These are phyloP conservation scores for Phyllostomus hastatus DNA, from an alignment of 2,113 vertebrate species.

Conservation along the genomic window DNA sequence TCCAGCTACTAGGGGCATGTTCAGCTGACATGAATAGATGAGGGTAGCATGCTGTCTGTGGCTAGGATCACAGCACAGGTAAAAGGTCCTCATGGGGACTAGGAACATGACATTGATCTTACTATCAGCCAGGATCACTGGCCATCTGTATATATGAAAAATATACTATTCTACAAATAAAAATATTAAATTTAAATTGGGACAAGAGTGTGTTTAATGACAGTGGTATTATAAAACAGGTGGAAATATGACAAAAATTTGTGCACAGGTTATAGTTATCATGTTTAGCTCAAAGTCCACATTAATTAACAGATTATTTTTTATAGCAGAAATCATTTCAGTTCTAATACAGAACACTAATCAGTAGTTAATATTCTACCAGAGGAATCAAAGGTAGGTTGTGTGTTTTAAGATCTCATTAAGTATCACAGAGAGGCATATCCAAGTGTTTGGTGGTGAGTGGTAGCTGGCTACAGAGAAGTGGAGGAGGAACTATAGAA, in stretches of 20 bases:
- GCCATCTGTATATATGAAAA: background rate
- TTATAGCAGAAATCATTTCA: conserved; percentile 25
- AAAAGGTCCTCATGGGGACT: background rate
- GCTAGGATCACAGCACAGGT: background rate
- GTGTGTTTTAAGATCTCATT: background rate
- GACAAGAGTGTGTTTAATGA: background rate
- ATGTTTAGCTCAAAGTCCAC: conserved; percentile 23
- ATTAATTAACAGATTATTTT: background rate
- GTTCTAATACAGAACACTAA: background rate
- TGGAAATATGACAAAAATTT: background rate
- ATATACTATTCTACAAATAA: background rate
- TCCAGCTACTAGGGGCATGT: background rate
- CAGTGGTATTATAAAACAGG: background rate
- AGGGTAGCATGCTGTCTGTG: background rate
- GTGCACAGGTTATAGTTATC: background rate
- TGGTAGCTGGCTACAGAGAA: background rate
- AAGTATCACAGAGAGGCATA: background rate
- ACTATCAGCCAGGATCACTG: background rate
- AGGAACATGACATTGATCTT: background rate
- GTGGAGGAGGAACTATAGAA: background rate
- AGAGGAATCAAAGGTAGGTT: conserved; percentile 36
- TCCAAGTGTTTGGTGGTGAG: background rate
- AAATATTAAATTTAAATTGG: background rate
- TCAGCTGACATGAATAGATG: background rate
- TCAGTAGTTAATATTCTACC: conserved; percentile 47